These are phyloP conservation scores for Cylas formicarius DNA, from an alignment of 1,140 invertebrate genomes.

Conservation along the genomic window DNA sequence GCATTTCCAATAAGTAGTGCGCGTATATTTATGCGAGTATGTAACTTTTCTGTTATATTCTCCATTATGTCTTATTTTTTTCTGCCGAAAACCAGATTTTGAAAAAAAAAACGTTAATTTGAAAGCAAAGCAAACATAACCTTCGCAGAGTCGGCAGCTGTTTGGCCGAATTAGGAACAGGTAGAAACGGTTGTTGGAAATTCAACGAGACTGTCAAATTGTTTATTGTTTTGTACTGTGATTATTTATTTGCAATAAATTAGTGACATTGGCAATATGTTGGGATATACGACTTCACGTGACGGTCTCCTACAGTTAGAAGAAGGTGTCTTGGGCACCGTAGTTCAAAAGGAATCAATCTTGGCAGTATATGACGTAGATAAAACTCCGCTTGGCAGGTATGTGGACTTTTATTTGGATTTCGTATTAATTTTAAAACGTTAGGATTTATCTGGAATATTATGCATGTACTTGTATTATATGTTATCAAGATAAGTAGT, in stretches of 20 bases:
- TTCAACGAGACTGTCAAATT: slow-evolving; percentile 7
- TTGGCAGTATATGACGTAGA: slow-evolving; percentile 60
- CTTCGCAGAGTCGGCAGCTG: slow-evolving; percentile 22
- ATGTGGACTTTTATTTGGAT: slow-evolving; percentile 21
- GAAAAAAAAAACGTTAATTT: slow-evolving; percentile 7
- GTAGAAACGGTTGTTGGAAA: slow-evolving; percentile 12
- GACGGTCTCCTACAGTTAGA: slow-evolving; percentile 57
- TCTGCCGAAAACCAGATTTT: slow-evolving; percentile 1
- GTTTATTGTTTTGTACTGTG: slow-evolving; percentile 13
- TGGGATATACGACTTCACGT: slow-evolving; percentile 28
- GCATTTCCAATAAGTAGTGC: slow-evolving; percentile 10
- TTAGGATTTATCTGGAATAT: slow-evolving; percentile 3
- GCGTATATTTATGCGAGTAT: slow-evolving; percentile 14
- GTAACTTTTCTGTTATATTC: slow-evolving; percentile 13
- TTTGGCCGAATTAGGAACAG: slow-evolving; percentile 13
- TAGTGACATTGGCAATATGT: slow-evolving; percentile 20
- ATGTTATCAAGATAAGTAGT: too few relatives aligned
- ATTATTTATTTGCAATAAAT: background rate
- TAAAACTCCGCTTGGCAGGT: slow-evolving; percentile 64
- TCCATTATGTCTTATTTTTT: slow-evolving; percentile 2
- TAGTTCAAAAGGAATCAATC: slow-evolving; percentile 56
- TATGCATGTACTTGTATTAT: too few relatives aligned
- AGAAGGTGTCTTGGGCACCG: slow-evolving; percentile 49
- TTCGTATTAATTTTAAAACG: background rate
- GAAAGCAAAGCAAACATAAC: slow-evolving; percentile 20